Percentiles rank a stretch among this genome's conserved stretches.
phyloP scores from a whole-genome alignment of 2,888 invertebrate genomes.

The Bembecia ichneumoniformis region DNA sequence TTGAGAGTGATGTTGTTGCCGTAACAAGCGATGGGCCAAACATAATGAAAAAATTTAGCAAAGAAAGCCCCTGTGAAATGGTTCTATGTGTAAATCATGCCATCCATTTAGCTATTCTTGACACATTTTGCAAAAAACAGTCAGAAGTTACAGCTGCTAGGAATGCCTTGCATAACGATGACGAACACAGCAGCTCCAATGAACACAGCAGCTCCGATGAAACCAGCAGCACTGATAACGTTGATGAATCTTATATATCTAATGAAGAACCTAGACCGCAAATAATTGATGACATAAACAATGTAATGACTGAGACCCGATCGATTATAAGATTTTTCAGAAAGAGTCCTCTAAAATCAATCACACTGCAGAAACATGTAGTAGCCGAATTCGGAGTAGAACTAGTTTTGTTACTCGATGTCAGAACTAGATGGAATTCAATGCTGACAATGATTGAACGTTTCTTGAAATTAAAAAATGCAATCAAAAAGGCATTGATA shows the following conservation, averaged over 20 bases:
- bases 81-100: conserved; percentile 12
- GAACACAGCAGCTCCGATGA: conserved; percentile 2
- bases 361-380: conserved; percentile 11
- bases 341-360: conserved; percentile 10
- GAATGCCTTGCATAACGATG: conserved; percentile 1
- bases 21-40: conserved; percentile 11
- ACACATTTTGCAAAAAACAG: conserved; percentile 7
- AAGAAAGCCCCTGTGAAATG: conserved; percentile 12
- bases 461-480: conserved; percentile 9
- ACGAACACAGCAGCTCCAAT: conserved; percentile 3
- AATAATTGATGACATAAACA: conserved; percentile 7
- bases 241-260: conserved; percentile 4
- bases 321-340: conserved; percentile 9
- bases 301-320: conserved; percentile 8
- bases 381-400: conserved; percentile 5
- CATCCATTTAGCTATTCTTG: conserved; percentile 8
- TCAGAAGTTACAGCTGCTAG: conserved; percentile 3
- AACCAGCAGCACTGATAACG: conserved; percentile 6
- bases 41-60: conserved; percentile 12
- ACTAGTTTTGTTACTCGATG: conserved; percentile 9
- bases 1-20: conserved; percentile 10
- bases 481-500: conserved; percentile 6
- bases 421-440: conserved; percentile 9
- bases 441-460: conserved; percentile 9
- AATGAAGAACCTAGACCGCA: conserved; percentile 4